These are phyloP conservation scores for Lanistes nyassanus DNA, from an alignment of 1,140 invertebrate species.

Conservation along the genomic window DNA sequence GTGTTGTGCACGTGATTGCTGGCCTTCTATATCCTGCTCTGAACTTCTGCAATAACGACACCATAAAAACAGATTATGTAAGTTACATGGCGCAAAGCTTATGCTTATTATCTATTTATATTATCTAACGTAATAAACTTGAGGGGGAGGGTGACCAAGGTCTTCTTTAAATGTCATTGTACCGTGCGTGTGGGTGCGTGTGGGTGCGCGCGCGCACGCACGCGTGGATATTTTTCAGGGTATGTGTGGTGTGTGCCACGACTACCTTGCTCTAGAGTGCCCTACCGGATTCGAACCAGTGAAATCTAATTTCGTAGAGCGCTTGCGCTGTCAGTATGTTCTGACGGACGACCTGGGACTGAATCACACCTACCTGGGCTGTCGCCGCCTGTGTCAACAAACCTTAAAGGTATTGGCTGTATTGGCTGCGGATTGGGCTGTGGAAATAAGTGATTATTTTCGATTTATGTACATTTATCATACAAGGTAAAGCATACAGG, in stretches of 20 bases:
- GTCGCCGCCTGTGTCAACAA: constrained; percentile 25
- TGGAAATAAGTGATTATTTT: no score
- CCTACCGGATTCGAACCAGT: constrained; percentile 12
- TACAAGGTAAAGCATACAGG: not conserved
- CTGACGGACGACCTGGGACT: not conserved
- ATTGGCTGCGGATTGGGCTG: no score
- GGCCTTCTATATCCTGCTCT: constrained; percentile 36
- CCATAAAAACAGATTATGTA: constrained; percentile 27
- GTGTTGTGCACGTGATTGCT: constrained; percentile 39
- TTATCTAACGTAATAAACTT: no score
- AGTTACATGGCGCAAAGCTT: no score
- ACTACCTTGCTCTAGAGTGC: constrained; percentile 12
- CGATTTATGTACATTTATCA: no score
- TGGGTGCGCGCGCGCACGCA: not conserved
- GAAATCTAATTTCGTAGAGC: not conserved
- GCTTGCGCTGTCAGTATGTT: constrained; percentile 15
- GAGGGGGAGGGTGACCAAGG: no score
- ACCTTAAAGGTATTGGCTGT: constrained; percentile 8
- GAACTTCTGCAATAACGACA: constrained; percentile 34
- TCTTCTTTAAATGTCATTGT: no score
- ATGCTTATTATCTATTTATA: no score
- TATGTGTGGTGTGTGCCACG: constrained; percentile 22
- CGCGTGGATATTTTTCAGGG: constrained; percentile 21
- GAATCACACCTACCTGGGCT: constrained; percentile 17
- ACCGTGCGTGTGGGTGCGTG: not conserved